Conservation (phyloP, 2,113 vertebrate species). For the Aix galericulata region DNA sequence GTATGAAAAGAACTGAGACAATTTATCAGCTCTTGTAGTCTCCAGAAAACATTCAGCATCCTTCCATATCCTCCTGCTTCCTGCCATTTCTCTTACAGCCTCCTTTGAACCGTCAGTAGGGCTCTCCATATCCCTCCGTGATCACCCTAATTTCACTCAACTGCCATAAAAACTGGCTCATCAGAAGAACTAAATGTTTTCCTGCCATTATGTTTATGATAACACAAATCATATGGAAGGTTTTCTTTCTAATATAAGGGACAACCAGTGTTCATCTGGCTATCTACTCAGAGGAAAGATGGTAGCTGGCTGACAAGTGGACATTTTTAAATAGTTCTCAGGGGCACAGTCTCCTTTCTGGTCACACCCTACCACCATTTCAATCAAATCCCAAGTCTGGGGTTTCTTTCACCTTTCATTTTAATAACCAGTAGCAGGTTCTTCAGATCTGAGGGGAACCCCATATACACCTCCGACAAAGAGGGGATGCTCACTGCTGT, state of each 20-base stretch:
- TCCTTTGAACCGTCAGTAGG: neutral
- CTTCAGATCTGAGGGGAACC: neutral
- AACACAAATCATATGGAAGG: neutral
- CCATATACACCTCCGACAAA: neutral
- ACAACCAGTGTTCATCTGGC: neutral
- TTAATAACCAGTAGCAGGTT: neutral
- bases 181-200: neutral
- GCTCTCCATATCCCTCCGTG: neutral
- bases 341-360: neutral
- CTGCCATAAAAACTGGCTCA: neutral
- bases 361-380: neutral
- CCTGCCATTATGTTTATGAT: no score
- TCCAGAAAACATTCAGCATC: neutral
- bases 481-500: neutral
- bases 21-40: fast-evolving
- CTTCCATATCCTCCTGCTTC: neutral
- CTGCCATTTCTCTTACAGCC: neutral
- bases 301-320: neutral
- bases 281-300: neutral
- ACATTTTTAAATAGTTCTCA: neutral
- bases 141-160: neutral
- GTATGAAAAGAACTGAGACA: neutral
- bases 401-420: neutral
- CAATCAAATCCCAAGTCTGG: neutral
- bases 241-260: neutral